Base-by-base conservation (phyloP, 2,888 invertebrate genomes). In the Phorcus lineatus region DNA sequence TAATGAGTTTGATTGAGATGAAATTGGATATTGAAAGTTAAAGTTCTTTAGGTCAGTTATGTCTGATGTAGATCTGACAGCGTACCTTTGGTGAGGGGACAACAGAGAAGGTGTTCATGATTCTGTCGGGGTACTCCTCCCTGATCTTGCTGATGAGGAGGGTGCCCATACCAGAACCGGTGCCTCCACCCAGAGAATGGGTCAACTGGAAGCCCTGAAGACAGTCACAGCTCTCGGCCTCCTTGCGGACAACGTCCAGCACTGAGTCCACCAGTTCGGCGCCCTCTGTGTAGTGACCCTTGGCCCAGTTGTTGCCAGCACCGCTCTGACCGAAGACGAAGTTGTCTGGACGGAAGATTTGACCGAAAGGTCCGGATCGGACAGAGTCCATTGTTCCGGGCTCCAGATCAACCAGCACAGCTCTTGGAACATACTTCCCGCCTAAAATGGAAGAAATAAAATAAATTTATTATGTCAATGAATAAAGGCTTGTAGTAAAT, bases 51-150 rank as follows among this genome's bases (percentile, higher is more conserved):
- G 9, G 24, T 22, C 16, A 24, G 11, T 11, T 13, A 16, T 7
- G 9, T 7, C 17, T 9, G 9, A 13, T 22, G 17, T 7, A 9
- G 16, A 28, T 28, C 0, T 24, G 0, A 7, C n/a, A 36, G 78
- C 80, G 78, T 76, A 93, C 93, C 94, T 97, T 97, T 17, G 97
- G 96, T 11, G 96, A 97, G 36, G 97, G 93, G 95, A 98, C 95
- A 83, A 98, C 98, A 83, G 97, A 97, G 95, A 97, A 98, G 93
- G 98, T 98, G 95, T 97, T 97, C 98, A 98, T 98, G 91, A 98
- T 98, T 78, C 92, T 86, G 86, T 92, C 92, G 89, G 98, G 98
- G 93, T 98, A 98, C 94, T 98, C 98, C 94, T 98, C 98, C 90
- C 98, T 96, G 94, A 98, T 98, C 94, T 98, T 98, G 86, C 97